phyloP scores from a whole-genome alignment of 2,888 invertebrate species.

The Hyposoter dolosus region DNA sequence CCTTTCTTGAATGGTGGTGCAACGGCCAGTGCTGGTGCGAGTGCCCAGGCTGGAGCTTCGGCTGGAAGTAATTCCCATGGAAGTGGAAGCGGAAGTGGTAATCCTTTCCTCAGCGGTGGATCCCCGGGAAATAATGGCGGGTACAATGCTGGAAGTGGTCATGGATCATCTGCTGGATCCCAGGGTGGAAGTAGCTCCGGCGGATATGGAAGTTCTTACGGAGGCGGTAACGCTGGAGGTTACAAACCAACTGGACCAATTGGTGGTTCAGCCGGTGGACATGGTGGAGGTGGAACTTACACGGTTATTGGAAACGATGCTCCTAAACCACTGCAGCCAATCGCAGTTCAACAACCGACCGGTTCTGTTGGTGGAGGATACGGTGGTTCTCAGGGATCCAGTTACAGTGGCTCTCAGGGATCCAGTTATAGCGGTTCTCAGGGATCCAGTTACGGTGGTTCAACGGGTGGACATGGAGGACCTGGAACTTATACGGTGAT shows the following conservation, averaged over 20 bases:
- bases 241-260: slow-evolving; percentile 11
- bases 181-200: slow-evolving; percentile 24
- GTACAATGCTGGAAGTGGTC: slow-evolving; percentile 24
- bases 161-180: slow-evolving; percentile 36
- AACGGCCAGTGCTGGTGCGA: slow-evolving; percentile 42
- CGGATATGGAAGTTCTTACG: slow-evolving; percentile 30
- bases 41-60: slow-evolving; percentile 60
- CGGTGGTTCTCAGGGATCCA: slow-evolving; percentile 43
- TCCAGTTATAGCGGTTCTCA: not conserved
- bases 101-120: slow-evolving; percentile 62
- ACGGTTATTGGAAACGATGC: slow-evolving; percentile 14
- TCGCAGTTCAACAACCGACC: slow-evolving; percentile 1
- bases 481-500: slow-evolving; percentile 3
- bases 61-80: slow-evolving; percentile 39
- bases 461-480: slow-evolving; percentile 29
- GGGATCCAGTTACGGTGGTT: slow-evolving; percentile 17
- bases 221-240: slow-evolving; percentile 30
- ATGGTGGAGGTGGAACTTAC: not conserved
- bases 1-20: slow-evolving; percentile 67
- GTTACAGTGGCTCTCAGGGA: not conserved
- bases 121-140: slow-evolving; percentile 13
- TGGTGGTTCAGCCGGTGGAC: slow-evolving; percentile 22
- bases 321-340: not conserved
- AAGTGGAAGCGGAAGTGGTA: slow-evolving; percentile 29
- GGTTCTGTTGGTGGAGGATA: slow-evolving; percentile 34